Conservation (phyloP, 2,113 vertebrate species). For the Elephas maximus region DNA sequence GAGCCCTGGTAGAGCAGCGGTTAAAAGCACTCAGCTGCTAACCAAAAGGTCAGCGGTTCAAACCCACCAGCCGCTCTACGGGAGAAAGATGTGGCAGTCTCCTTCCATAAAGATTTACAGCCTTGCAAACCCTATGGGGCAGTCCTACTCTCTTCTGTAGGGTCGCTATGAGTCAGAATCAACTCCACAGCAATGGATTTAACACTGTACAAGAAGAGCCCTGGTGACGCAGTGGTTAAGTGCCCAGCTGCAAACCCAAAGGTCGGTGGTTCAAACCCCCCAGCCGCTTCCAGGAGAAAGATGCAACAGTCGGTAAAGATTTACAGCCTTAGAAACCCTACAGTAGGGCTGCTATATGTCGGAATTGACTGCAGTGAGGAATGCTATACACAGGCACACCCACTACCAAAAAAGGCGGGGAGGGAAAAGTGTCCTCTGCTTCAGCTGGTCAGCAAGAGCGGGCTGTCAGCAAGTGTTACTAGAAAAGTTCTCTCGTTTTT, state of each 20-base stretch:
- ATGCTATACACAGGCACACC: background rate
- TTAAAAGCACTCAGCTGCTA: background rate
- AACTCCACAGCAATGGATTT: background rate
- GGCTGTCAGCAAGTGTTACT: background rate
- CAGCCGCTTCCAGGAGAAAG: background rate
- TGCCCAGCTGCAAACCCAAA: background rate
- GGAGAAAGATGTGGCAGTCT: background rate
- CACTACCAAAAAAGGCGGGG: background rate
- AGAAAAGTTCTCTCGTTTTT: constrained; percentile 12
- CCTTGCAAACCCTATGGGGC: background rate
- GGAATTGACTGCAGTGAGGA: background rate
- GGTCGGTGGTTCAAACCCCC: background rate
- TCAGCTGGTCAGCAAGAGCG: background rate
- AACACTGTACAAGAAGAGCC: background rate
- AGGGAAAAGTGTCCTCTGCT: background rate
- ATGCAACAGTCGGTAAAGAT: background rate
- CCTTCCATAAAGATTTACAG: background rate
- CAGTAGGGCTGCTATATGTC: background rate
- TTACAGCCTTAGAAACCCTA: background rate
- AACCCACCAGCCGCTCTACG: background rate
- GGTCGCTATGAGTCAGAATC: background rate
- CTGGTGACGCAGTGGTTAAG: background rate
- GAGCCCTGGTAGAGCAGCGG: background rate
- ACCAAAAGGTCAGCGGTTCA: background rate
- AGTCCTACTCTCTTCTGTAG: background rate